A percentile compares a stretch with the other conserved stretches of the same genome.
phyloP scores from a whole-genome alignment of 2,113 vertebrate species.

The Pomatorhinus ruficollis region DNA sequence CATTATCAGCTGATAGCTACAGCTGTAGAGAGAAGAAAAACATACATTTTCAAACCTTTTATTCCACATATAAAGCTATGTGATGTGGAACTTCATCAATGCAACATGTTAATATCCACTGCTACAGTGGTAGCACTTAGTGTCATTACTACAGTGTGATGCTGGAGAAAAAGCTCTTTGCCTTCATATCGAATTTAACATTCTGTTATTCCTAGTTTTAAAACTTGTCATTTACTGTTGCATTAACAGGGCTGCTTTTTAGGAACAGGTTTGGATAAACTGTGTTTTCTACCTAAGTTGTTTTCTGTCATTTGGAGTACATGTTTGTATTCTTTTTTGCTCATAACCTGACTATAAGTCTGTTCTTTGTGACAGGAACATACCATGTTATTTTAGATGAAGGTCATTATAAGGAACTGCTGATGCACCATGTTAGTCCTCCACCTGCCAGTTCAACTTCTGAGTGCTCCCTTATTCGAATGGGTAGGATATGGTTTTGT shows the following conservation, averaged over 20 bases:
- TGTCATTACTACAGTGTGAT: background rate
- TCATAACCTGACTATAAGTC: background rate
- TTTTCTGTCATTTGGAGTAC: background rate
- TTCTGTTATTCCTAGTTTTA: background rate
- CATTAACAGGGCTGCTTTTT: background rate
- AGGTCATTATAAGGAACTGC: slow-evolving; percentile 91
- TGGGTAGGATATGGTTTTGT: slow-evolving; percentile 82
- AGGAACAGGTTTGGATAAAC: background rate
- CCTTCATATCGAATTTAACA: background rate
- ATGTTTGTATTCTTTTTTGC: background rate
- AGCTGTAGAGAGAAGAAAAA: background rate
- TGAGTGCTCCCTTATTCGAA: slow-evolving; percentile 96
- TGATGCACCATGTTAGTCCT: slow-evolving; percentile 91
- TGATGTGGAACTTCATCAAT: background rate
- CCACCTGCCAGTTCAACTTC: slow-evolving; percentile 89
- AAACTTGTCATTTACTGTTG: background rate
- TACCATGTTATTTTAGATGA: slow-evolving; percentile 97
- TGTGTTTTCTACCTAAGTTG: background rate
- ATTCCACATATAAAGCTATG: background rate
- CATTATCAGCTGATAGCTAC: background rate
- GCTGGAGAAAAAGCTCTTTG: background rate
- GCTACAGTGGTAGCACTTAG: background rate
- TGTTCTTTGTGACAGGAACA: slow-evolving; percentile 69
- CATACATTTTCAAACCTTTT: background rate
- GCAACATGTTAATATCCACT: background rate